Evolutionary conservation across 2,797 vertebrate genomes (phyloP), one percentile per base, ranked within the genome.

Genomic region (Cyclura pinguis): DNA sequence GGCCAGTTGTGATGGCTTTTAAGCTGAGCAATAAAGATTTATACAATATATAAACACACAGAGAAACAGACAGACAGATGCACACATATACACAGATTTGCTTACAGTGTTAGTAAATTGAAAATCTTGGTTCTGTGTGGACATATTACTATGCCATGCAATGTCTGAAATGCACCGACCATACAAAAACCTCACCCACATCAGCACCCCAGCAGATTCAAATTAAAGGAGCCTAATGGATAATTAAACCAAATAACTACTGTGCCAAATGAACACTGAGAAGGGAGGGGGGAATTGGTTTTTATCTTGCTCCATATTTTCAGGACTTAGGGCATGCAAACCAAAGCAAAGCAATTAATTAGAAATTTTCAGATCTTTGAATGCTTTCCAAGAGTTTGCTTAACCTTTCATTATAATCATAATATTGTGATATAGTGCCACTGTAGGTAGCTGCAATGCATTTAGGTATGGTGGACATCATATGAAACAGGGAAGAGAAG

Each of bases 141-240:
- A 91, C 89, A 92, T 69, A 67, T 47, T 76, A 38, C 76, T 86
- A 35, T 38, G n/a, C 42, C 47, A 87, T 90, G 91, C 69, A 88
- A 20, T 35, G 88, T 22, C 57, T 27, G 52, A 78, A 72, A 94
- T 84, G 55, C 62, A 87, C n/a, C 16, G 20, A 85, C 59, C 59
- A 69, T 85, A 59, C 9, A 92, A 93, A 95, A 38, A 93, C 0
- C 67, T 86, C 50, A 85, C 27, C 22, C 5, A 8, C 14, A 74
- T 62, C 85, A 84, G 47, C 88, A 80, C 77, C 77, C 78, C 93
- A 62, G 91, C 73, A 92, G 64, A 73, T 50, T 94, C 74, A 92
- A 90, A 94, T 92, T 94, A 87, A 93, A 92, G 93, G 64, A 91
- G 29, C 2, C 90, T 88, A 94, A 91, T 93, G n/a, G 38, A 88